Percentiles rank a stretch among this genome's conserved stretches.
Conservation (phyloP, 2,888 invertebrate species). For the Mesorhabditis spiculigera region DNA sequence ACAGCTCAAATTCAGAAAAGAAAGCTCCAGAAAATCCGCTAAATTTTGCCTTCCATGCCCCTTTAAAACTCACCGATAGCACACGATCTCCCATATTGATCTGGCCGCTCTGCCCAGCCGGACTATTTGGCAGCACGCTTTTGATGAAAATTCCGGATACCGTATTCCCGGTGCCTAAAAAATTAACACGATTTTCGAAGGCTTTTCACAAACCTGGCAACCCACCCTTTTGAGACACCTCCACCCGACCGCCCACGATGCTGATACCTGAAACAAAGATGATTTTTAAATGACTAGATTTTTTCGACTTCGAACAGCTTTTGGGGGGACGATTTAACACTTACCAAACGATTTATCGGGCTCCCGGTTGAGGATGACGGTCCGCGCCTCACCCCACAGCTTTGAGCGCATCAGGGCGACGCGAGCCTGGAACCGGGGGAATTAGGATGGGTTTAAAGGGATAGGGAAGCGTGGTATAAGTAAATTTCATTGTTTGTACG, state of each 20-base stretch:
- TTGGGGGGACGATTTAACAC: neutral
- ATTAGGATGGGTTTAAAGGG: too few species aligned
- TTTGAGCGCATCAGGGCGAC: constrained; percentile 25
- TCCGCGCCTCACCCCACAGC: constrained; percentile 78
- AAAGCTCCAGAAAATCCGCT: too few species aligned
- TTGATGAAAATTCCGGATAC: constrained; percentile 96
- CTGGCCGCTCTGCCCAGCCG: constrained; percentile 81
- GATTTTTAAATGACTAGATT: too few species aligned
- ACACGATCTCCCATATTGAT: constrained; percentile 64
- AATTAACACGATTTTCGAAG: neutral
- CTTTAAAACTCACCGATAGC: constrained; percentile 50
- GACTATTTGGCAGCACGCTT: constrained; percentile 86
- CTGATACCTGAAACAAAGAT: constrained; percentile 71
- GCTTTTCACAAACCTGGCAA: constrained; percentile 68
- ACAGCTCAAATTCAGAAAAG: neutral
- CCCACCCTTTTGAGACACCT: constrained; percentile 57
- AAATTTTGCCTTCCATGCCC: too few species aligned
- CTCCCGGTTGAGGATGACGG: constrained; percentile 73
- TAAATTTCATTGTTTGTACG: too few species aligned
- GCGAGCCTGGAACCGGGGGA: constrained; percentile 4
- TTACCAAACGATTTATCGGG: constrained; percentile 77
- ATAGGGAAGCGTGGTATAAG: too few species aligned
- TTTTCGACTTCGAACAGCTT: neutral
- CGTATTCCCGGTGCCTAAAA: constrained; percentile 68
- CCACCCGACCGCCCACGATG: constrained; percentile 90